Evolutionary conservation across 2,113 vertebrate genomes (phyloP).

Genomic region (Chaetops frenatus): DNA sequence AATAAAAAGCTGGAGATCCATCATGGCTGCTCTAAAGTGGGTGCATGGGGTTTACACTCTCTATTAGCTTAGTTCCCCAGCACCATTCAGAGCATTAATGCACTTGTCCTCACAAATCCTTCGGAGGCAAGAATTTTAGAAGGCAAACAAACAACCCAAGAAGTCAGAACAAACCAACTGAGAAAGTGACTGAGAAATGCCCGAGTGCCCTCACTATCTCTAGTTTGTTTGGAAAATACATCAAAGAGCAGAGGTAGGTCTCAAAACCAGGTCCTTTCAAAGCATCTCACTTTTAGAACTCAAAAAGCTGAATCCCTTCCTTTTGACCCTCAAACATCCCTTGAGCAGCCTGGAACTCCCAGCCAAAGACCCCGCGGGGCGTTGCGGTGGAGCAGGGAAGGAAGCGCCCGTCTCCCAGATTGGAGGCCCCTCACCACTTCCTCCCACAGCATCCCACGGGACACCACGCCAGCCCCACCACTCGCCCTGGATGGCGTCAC

Average conservation of each 20-base stretch:
- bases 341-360: neutral
- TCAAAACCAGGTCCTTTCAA: neutral
- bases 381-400: neutral
- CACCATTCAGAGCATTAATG: neutral
- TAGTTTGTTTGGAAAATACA: rapidly evolving
- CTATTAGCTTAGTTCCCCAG: neutral
- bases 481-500: neutral
- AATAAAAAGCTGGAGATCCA: neutral
- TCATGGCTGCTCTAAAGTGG: neutral
- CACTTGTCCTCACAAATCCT: neutral
- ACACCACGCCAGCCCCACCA: rapidly evolving
- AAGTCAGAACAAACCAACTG: neutral
- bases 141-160: neutral
- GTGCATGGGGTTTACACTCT: neutral
- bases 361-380: neutral
- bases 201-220: rapidly evolving
- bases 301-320: neutral
- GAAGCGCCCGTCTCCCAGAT: rapidly evolving
- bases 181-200: rapidly evolving
- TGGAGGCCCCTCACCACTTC: neutral
- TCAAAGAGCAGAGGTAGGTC: neutral
- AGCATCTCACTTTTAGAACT: neutral
- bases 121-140: neutral
- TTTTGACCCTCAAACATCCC: neutral
- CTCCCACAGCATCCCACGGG: neutral